Evolutionary conservation across 2,797 vertebrate genomes (phyloP).

Genomic region (Anomalospiza imberbis): DNA sequence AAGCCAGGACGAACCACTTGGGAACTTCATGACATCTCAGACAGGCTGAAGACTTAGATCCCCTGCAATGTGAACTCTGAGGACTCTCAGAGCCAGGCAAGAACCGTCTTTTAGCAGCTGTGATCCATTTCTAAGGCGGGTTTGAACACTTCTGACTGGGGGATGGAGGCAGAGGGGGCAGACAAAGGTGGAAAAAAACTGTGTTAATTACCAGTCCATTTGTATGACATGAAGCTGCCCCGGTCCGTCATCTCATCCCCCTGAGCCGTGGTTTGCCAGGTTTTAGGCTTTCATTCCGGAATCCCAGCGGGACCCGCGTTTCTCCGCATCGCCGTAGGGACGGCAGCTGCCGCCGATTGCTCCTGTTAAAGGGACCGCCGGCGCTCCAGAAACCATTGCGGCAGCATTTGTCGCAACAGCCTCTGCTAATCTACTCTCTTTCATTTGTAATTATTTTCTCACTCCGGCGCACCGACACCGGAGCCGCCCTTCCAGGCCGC

Average conservation of each 20-base stretch:
- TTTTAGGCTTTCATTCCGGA: conserved; percentile 9
- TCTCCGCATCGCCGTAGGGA: conserved; percentile 13
- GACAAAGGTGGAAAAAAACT: conserved; percentile 1
- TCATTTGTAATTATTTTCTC: conserved; percentile 76
- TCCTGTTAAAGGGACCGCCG: conserved; percentile 58
- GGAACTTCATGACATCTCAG: not conserved
- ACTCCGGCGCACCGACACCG: not conserved
- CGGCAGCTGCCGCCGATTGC: conserved; percentile 67
- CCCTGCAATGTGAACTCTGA: not conserved
- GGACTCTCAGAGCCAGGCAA: conserved; percentile 1
- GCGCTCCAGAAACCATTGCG: conserved; percentile 58
- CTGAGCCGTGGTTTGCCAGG: not conserved
- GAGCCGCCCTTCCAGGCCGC: not conserved
- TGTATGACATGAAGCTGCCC: conserved; percentile 49
- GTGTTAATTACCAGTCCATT: conserved; percentile 44
- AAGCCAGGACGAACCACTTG: not conserved
- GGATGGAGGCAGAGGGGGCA: not conserved
- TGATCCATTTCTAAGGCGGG: conserved; percentile 34
- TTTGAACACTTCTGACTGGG: not conserved
- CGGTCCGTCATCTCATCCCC: conserved; percentile 7
- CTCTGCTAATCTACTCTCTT: conserved; percentile 75
- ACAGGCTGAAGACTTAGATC: not conserved
- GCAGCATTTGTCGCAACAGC: conserved; percentile 68
- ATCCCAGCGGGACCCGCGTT: conserved; percentile 11
- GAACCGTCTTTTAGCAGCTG: conserved; percentile 60